phyloP scores from a whole-genome alignment of 2,113 vertebrate species.

The Bubo bubo region DNA sequence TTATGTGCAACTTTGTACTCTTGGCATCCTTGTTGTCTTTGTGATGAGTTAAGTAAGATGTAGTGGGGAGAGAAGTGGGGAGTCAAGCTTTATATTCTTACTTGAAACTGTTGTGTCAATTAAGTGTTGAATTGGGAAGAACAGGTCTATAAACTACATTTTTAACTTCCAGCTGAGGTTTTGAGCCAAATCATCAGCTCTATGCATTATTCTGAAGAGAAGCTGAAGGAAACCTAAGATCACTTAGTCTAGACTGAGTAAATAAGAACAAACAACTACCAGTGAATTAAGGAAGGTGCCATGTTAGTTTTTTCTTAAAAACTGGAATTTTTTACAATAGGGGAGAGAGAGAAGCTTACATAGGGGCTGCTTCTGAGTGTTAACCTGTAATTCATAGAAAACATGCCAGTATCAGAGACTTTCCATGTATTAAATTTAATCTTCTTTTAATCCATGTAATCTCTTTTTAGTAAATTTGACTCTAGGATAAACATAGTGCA shows the following conservation, averaged over 20 bases:
- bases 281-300: neutral
- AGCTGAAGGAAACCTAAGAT: neutral
- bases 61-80: fast-evolving
- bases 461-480: neutral
- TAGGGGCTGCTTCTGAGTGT: neutral
- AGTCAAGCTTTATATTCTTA: neutral
- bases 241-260: neutral
- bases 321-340: neutral
- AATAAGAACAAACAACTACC: neutral
- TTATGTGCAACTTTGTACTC: neutral
- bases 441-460: neutral
- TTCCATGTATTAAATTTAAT: neutral
- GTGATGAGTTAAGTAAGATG: neutral
- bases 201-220: neutral
- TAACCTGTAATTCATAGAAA: neutral
- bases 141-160: neutral
- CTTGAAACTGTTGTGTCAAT: neutral
- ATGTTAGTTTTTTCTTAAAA: neutral
- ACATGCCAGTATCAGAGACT: neutral
- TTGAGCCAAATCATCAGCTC: neutral
- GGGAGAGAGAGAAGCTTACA: neutral
- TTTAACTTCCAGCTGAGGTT: neutral
- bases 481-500: neutral
- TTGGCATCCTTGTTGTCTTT: neutral
- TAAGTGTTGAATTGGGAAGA: neutral